Conservation (phyloP, 92 coral and sea anemone genomes). For the Bergia sp. region DNA sequence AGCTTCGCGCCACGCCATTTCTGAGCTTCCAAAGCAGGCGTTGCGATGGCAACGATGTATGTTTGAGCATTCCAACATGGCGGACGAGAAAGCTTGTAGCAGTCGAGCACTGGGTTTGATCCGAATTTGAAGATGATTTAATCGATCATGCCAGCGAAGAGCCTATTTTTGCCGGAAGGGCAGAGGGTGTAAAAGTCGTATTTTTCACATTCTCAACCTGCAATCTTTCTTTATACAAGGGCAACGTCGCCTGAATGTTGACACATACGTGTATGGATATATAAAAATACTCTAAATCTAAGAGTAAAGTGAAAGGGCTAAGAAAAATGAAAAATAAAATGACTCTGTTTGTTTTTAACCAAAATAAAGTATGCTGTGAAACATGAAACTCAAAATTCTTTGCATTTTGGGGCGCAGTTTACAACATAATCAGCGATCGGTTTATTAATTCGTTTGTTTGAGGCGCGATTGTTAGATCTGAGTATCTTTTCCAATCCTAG, state of each 20-base stretch:
- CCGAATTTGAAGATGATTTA: no score
- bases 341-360: not conserved
- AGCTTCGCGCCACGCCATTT: conserved; percentile 28
- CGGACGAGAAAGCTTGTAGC: no score
- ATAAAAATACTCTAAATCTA: not conserved
- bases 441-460: no score
- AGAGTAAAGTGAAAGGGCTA: not conserved
- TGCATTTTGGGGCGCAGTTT: no score
- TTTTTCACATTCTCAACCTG: not conserved
- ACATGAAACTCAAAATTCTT: not conserved
- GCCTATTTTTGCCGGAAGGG: no score
- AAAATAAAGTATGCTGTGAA: not conserved
- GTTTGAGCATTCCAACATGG: not conserved
- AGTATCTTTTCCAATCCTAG: not conserved
- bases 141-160: no score
- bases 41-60: conserved; percentile 26
- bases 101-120: no score
- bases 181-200: not conserved
- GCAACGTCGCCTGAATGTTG: not conserved
- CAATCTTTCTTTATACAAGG: no score
- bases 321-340: not conserved
- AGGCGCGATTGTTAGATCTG: conserved; percentile 9
- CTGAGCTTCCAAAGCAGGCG: conserved; percentile 2
- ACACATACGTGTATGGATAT: not conserved
- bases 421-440: no score